These are phyloP conservation scores for Meteorus sp. DNA, from an alignment of 1,140 invertebrate genomes.

Conservation along the genomic window DNA sequence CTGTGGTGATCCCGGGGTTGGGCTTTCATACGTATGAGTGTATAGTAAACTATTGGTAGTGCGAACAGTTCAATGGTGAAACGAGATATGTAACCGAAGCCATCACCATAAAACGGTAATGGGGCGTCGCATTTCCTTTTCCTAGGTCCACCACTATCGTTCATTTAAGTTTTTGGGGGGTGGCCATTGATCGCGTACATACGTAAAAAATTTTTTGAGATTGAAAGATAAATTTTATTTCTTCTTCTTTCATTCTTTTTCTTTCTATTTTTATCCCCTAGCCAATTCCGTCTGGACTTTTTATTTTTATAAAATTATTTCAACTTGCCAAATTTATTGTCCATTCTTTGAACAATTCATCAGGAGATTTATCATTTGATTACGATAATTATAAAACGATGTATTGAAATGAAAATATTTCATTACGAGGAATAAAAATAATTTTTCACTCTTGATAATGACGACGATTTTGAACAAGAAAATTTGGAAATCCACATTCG, in stretches of 20 bases:
- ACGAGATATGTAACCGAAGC: constrained; percentile 57
- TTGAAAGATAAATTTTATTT: constrained; percentile 1
- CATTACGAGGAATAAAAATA: too few species aligned
- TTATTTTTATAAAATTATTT: too few species aligned
- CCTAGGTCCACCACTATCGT: constrained; percentile 22
- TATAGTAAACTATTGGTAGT: constrained; percentile 31
- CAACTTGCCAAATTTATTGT: too few species aligned
- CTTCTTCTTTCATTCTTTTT: neutral
- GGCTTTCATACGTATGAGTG: too few species aligned
- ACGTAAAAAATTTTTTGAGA: neutral
- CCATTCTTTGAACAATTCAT: too few species aligned
- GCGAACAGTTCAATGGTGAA: constrained; percentile 57
- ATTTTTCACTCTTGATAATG: too few species aligned
- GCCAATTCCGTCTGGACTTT: too few species aligned
- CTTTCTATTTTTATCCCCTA: neutral
- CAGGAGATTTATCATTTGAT: too few species aligned
- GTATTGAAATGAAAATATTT: too few species aligned
- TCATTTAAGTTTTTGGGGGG: constrained; percentile 11
- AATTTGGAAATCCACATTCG: too few species aligned
- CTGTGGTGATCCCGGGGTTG: neutral
- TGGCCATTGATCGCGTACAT: neutral
- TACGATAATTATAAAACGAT: too few species aligned
- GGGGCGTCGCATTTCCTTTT: constrained; percentile 56
- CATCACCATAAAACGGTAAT: constrained; percentile 56
- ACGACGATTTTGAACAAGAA: too few species aligned